Conservation (phyloP, 92 coral and sea anemone genomes). For the Chrysogorgia sp. region DNA sequence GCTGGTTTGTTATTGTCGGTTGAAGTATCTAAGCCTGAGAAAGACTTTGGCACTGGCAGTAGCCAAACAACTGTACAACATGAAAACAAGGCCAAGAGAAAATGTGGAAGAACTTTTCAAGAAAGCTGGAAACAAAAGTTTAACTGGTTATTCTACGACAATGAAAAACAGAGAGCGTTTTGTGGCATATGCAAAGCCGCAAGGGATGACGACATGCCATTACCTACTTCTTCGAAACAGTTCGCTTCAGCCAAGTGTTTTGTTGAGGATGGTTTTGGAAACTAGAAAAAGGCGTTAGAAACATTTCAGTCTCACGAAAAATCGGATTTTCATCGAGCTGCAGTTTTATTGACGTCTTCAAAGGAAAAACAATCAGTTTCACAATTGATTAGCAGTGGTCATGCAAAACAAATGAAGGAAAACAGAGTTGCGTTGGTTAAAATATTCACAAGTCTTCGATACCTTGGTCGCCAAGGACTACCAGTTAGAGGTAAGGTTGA, state of each 20-base stretch:
- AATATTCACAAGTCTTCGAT: slow-evolving; percentile 56
- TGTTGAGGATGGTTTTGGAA: slow-evolving; percentile 50
- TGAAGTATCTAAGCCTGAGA: background rate
- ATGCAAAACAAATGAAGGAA: slow-evolving; percentile 43
- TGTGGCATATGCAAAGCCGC: slow-evolving; percentile 30
- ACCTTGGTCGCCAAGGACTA: slow-evolving; percentile 59
- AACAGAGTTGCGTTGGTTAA: slow-evolving; percentile 59
- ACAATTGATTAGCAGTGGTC: slow-evolving; percentile 52
- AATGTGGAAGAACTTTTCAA: slow-evolving; percentile 33
- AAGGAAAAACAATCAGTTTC: slow-evolving; percentile 46
- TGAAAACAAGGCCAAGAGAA: slow-evolving; percentile 19
- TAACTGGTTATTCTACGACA: slow-evolving; percentile 32
- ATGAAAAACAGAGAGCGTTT: slow-evolving; percentile 36
- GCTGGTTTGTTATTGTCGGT: slow-evolving; percentile 3
- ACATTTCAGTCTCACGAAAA: slow-evolving; percentile 54
- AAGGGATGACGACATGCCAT: slow-evolving; percentile 24
- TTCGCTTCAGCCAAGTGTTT: slow-evolving; percentile 7
- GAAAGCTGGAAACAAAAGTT: slow-evolving; percentile 26
- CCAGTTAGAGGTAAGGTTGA: slow-evolving; percentile 58
- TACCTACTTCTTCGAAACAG: slow-evolving; percentile 33
- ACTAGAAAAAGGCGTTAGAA: slow-evolving; percentile 62
- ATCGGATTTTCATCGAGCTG: slow-evolving; percentile 55
- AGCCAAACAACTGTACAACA: slow-evolving; percentile 9
- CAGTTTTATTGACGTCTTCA: slow-evolving; percentile 41
- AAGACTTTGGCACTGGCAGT: slow-evolving; percentile 1